Conservation (phyloP, 2,888 invertebrate genomes). For the Alentia gelatinosa region DNA sequence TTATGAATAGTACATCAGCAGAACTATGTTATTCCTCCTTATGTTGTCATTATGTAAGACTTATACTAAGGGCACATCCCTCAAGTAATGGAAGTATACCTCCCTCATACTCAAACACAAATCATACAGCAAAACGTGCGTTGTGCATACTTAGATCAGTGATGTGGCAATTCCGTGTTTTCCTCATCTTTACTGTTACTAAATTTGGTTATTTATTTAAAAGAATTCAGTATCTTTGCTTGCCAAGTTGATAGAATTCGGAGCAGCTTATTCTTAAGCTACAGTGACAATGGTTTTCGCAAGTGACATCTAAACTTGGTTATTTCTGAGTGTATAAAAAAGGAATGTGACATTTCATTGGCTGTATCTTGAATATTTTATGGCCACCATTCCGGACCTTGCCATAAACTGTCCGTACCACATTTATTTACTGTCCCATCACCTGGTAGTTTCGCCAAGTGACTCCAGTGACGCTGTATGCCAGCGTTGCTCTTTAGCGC, state of each 20-base stretch:
- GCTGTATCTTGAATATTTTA: neutral
- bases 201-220: slow-evolving; percentile 1
- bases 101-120: neutral
- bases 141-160: neutral
- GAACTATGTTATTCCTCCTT: neutral
- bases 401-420: neutral
- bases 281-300: neutral
- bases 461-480: neutral
- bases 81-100: neutral
- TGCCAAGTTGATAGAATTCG: no score
- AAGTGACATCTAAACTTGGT: neutral
- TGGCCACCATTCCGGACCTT: neutral
- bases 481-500: neutral
- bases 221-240: no score
- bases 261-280: no score
- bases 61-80: neutral
- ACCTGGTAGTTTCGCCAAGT: neutral
- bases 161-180: neutral
- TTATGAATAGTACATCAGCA: neutral
- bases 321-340: neutral
- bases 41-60: neutral
- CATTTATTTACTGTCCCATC: neutral
- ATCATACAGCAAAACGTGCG: neutral
- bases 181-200: neutral
- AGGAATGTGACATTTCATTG: neutral